A percentile compares a stretch with the other conserved stretches of the same genome.
These are phyloP conservation scores for Drosophila pruinosa DNA, from an alignment of 1,140 invertebrate genomes.

Conservation along the genomic window DNA sequence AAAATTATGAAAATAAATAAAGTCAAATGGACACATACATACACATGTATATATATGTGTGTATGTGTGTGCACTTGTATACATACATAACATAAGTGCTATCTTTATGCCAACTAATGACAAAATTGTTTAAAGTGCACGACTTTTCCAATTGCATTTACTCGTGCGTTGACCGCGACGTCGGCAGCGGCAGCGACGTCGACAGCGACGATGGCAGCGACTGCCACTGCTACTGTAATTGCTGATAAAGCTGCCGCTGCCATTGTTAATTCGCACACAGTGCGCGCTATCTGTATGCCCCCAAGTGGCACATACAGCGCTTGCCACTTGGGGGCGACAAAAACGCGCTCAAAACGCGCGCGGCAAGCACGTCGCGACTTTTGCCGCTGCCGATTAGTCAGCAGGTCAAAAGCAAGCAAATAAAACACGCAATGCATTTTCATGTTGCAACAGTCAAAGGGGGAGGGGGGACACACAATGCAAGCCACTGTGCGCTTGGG, in stretches of 20 bases:
- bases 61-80: not conserved
- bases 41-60: constrained; percentile 2
- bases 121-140: constrained; percentile 61
- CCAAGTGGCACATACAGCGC: not conserved
- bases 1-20: constrained; percentile 65
- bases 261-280: not conserved
- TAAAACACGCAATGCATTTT: constrained; percentile 69
- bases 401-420: constrained; percentile 6
- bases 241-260: constrained; percentile 14
- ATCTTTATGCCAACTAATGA: constrained; percentile 49
- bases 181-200: not conserved
- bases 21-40: constrained; percentile 40
- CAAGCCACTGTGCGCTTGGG: constrained; percentile 48
- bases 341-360: constrained; percentile 57
- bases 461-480: constrained; percentile 36
- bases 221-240: not conserved
- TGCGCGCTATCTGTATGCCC: not conserved
- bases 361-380: constrained; percentile 28
- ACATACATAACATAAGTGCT: not conserved
- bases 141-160: constrained; percentile 39
- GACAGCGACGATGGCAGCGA: not conserved
- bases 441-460: constrained; percentile 57
- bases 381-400: constrained; percentile 36
- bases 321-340: constrained; percentile 7
- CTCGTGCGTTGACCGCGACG: not conserved